Percentiles rank a stretch among this genome's conserved stretches.
Evolutionary conservation across 1,140 invertebrate genomes (phyloP).

Genomic region (Brachionus rubens): DNA sequence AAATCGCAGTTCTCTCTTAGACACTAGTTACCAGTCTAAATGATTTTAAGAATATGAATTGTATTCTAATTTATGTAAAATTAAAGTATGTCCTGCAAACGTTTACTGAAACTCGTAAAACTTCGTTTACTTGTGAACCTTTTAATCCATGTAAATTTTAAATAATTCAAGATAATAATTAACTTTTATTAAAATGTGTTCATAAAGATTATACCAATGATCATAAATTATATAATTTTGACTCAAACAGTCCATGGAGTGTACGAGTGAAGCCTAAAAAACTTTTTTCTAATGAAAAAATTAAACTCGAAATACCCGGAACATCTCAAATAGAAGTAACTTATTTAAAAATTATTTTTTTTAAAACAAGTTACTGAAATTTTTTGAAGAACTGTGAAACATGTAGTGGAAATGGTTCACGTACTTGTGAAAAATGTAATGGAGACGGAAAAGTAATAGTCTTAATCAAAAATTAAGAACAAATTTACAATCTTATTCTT

Average conservation of each 20-base stretch:
- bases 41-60: neutral
- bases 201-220: neutral
- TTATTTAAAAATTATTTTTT: neutral
- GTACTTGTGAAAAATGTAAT: neutral
- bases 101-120: constrained; percentile 20
- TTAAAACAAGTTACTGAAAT: neutral
- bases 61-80: neutral
- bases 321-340: constrained; percentile 23
- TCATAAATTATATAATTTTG: neutral
- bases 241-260: neutral
- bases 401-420: neutral
- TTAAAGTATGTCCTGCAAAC: constrained; percentile 18
- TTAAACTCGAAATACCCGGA: neutral
- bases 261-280: neutral
- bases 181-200: neutral
- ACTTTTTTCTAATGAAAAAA: constrained; percentile 15
- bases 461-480: too few relatives aligned
- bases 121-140: neutral
- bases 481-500: too few relatives aligned
- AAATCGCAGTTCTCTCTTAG: too few relatives aligned
- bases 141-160: constrained; percentile 15
- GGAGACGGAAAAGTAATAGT: neutral
- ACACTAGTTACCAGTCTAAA: too few relatives aligned
- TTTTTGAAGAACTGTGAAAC: neutral
- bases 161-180: neutral